These are phyloP conservation scores for Pseudomyrmex concolor DNA, from an alignment of 1,140 invertebrate genomes.

Conservation along the genomic window DNA sequence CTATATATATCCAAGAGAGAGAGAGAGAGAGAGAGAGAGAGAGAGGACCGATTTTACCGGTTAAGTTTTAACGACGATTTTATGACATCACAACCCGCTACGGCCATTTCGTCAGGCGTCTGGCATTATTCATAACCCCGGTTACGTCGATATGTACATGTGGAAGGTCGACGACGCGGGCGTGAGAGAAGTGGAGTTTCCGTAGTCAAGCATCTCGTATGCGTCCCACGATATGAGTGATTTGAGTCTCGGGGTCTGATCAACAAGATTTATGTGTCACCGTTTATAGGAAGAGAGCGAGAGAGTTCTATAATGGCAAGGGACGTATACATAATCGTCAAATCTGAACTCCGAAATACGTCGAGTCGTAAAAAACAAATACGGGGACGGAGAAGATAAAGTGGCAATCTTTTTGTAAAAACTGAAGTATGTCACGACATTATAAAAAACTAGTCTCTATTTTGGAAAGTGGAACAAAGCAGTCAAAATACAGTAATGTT, in stretches of 20 bases:
- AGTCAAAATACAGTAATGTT: too few species aligned
- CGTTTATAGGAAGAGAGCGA: background rate
- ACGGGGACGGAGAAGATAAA: background rate
- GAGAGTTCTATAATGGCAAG: background rate
- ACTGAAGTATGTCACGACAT: too few species aligned
- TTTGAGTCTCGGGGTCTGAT: background rate
- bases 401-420: too few species aligned
- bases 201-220: background rate
- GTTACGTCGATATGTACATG: background rate
- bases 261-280: conserved; percentile 10
- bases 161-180: background rate
- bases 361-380: background rate
- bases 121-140: background rate
- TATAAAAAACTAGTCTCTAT: too few species aligned
- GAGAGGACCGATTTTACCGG: conserved; percentile 64
- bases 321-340: background rate
- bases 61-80: conserved; percentile 76
- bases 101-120: conserved; percentile 56
- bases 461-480: too few species aligned
- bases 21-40: background rate
- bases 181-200: conserved; percentile 11
- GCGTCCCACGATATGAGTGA: conserved; percentile 10
- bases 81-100: conserved; percentile 55
- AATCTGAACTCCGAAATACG: background rate
- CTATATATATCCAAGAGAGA: background rate